A percentile compares a stretch with the other conserved stretches of the same genome.
These are phyloP conservation scores for Bubo bubo DNA, from an alignment of 2,113 vertebrate species.

Conservation along the genomic window DNA sequence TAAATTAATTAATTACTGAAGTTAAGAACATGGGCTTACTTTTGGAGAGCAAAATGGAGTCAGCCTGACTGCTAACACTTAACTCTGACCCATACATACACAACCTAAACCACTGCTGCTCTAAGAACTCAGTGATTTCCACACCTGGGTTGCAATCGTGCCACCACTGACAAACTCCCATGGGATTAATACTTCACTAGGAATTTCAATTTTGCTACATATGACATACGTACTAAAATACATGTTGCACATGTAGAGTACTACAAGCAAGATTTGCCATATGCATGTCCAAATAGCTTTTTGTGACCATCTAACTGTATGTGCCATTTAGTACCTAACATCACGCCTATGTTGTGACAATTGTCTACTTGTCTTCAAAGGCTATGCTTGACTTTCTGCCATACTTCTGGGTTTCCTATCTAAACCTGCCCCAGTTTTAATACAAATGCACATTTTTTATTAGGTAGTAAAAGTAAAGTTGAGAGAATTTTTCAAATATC, in stretches of 20 bases:
- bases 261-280: not conserved
- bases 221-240: not conserved
- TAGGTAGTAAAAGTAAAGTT: not conserved
- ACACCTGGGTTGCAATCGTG: not conserved
- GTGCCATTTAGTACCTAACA: not conserved
- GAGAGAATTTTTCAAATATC: not conserved
- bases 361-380: not conserved
- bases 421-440: not conserved
- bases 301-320: not conserved
- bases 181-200: not conserved
- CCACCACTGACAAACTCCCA: not conserved
- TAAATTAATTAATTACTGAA: not conserved
- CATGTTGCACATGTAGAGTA: not conserved
- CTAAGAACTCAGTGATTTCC: not conserved
- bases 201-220: not conserved
- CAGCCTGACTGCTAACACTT: not conserved
- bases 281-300: accelerated
- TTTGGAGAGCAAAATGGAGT: not conserved
- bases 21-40: not conserved
- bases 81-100: not conserved
- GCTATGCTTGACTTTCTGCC: not conserved
- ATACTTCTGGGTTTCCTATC: not conserved
- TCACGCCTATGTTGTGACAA: not conserved
- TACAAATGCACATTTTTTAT: not conserved
- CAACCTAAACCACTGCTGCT: not conserved